These are phyloP conservation scores for Sebastes jordani DNA, from an alignment of 2,797 vertebrate genomes.

Conservation along the genomic window DNA sequence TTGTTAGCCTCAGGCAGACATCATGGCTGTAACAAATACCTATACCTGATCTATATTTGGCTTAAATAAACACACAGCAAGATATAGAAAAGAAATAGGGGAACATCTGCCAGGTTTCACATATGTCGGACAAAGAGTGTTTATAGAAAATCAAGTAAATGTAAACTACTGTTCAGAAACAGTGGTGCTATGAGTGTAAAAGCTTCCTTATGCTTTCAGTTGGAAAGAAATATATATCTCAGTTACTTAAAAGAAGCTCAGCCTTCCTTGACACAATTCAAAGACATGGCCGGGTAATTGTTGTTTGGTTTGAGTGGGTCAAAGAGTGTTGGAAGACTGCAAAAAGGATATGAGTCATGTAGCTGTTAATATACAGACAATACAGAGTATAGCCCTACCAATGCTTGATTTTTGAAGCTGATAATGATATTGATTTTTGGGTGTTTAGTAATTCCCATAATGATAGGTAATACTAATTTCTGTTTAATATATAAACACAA, in stretches of 20 bases:
- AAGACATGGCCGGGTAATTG: neutral
- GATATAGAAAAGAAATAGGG: constrained; percentile 10
- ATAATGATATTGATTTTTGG: neutral
- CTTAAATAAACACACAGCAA: constrained; percentile 34
- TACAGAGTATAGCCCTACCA: neutral
- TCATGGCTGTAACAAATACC: constrained; percentile 30
- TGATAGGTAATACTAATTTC: neutral
- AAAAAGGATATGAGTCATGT: neutral
- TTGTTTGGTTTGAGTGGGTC: neutral
- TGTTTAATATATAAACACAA: neutral
- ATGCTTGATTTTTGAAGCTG: neutral
- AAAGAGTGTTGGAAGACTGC: neutral
- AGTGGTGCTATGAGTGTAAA: constrained; percentile 3
- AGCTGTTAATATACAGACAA: neutral
- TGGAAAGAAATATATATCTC: constrained; percentile 13
- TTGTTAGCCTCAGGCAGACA: constrained; percentile 39
- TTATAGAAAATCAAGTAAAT: constrained; percentile 37
- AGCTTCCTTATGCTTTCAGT: constrained; percentile 28
- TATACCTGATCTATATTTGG: constrained; percentile 38
- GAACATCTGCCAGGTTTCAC: constrained; percentile 34
- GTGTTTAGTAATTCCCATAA: neutral
- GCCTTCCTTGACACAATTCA: neutral
- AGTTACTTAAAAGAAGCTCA: neutral
- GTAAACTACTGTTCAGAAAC: constrained; percentile 24
- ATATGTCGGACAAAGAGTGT: constrained; percentile 29